Conservation (phyloP, 1,140 invertebrate species). For the Coelopa frigida region DNA sequence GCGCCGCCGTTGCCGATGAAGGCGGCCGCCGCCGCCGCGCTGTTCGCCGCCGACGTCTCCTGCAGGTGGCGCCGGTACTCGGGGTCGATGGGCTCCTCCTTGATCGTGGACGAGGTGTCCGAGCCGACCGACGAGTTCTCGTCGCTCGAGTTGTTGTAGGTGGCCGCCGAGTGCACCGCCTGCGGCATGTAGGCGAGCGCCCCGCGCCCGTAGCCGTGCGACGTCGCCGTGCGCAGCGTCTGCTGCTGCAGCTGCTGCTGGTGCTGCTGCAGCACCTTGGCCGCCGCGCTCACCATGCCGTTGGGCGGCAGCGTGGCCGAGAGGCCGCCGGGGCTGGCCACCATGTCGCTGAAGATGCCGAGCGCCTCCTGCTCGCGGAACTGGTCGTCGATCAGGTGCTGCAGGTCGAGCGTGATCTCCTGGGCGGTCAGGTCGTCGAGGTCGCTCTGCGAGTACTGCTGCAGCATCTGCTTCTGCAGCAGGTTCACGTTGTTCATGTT, state of each 20-base stretch:
- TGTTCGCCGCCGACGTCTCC: constrained; percentile 40
- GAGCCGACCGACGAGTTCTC: constrained; percentile 41
- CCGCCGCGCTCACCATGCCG: constrained; percentile 39
- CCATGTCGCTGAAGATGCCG: constrained; percentile 71
- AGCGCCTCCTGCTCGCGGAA: constrained; percentile 64
- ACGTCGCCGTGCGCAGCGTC: constrained; percentile 37
- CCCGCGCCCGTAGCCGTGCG: constrained; percentile 52
- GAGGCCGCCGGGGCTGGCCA: constrained; percentile 52
- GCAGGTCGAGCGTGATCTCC: constrained; percentile 81
- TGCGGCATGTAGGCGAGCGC: constrained; percentile 83
- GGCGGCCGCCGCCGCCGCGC: constrained; percentile 20
- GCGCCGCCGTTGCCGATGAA: constrained; percentile 34
- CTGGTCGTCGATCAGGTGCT: constrained; percentile 83
- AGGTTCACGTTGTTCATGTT: too few species aligned
- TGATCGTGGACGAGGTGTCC: constrained; percentile 39
- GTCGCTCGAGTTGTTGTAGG: constrained; percentile 52
- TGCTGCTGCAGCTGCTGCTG: constrained; percentile 31
- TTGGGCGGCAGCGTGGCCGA: constrained; percentile 46
- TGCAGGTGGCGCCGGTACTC: constrained; percentile 57
- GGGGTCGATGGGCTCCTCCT: constrained; percentile 66
- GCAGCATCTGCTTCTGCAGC: constrained; percentile 48
- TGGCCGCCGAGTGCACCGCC: constrained; percentile 74
- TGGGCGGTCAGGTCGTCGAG: constrained; percentile 79
- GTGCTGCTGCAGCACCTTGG: constrained; percentile 42
- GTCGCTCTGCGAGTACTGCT: constrained; percentile 64